Base-by-base conservation (phyloP, 1,140 invertebrate species). In the Heliconius hermathena region DNA sequence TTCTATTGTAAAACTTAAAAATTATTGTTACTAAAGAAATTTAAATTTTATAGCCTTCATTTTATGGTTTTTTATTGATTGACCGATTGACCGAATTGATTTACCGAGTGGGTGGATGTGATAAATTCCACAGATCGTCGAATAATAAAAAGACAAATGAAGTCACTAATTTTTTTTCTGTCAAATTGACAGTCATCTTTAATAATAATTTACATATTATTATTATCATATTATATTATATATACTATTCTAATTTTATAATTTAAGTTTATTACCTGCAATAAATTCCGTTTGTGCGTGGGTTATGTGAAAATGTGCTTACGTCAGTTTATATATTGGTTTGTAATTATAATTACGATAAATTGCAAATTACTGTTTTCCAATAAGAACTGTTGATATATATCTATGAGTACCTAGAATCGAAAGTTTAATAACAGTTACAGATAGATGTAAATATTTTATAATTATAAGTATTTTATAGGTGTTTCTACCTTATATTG, bases 101-200 rank as follows among this genome's bases (percentile, higher is more conserved):
- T 78, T 74, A 78, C 33, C 33, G 52, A 38, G 77, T 74, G 71
- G 77, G 52, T 74, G 46, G 38, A 74, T 46, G 71, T 54, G 74
- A 76, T 76, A 52, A 74, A 73, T 71, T 74, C 71, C 33, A 60
- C 36, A 41, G 33, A 41, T 41, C 71, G 29, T 72, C 72, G 77
- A 78, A 78, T 78, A 73, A 74, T 78, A 74, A 38, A n/a, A 60
- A 78, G 52, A 66, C 77, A 78, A 78, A 74, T 78, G 33, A 33
- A 54, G 54, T 36, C 52, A 22, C 57, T 38, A 73, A 73, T 72
- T 60, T 60, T 60, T 20, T 22, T 38, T 11, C 70, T 71, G 22
- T 72, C 36, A 72, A 72, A 72, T 72, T 38, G 71, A 41, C 18
- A 5, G 33, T 72, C 71, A 41, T 36, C 18, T 72, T 71, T 72